Evolutionary conservation across 2,888 invertebrate genomes (phyloP).

Genomic region (Orthonychiurus folsomi): DNA sequence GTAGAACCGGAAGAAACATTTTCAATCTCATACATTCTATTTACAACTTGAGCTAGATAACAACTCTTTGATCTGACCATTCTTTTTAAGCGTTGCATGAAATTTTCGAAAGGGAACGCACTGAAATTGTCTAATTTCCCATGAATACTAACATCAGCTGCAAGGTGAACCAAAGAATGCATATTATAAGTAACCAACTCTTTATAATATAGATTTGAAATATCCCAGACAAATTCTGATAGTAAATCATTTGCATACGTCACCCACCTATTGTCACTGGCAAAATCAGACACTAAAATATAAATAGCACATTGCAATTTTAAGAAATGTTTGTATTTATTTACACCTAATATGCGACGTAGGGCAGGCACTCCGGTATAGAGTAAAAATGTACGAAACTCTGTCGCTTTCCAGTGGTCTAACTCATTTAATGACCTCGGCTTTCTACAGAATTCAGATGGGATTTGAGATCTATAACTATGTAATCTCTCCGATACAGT

Average conservation of each 20-base stretch:
- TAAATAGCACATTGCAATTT: too few species aligned
- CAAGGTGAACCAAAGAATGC: conserved; percentile 11
- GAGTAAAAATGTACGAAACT: conserved; percentile 39
- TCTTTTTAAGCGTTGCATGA: conserved; percentile 1
- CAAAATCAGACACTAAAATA: too few species aligned
- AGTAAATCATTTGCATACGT: conserved; percentile 7
- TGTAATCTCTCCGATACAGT: background rate
- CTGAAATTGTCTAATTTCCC: conserved; percentile 10
- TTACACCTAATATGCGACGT: too few species aligned
- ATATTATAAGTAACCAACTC: conserved; percentile 11
- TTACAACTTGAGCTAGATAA: conserved; percentile 1
- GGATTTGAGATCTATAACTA: background rate
- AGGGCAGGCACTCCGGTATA: too few species aligned
- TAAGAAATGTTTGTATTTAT: too few species aligned
- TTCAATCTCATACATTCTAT: conserved; percentile 3
- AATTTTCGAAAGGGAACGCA: conserved; percentile 12
- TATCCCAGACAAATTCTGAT: background rate
- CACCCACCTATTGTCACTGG: too few species aligned
- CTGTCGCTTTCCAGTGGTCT: conserved; percentile 41
- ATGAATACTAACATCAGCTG: conserved; percentile 3
- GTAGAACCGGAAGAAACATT: background rate
- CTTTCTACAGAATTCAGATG: conserved; percentile 38
- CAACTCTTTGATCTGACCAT: background rate
- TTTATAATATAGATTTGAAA: background rate
- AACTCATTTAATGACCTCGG: conserved; percentile 35